Percentiles rank a stretch among this genome's conserved stretches.
phyloP scores from a whole-genome alignment of 2,797 vertebrate genomes.

The Melopsittacus undulatus region DNA sequence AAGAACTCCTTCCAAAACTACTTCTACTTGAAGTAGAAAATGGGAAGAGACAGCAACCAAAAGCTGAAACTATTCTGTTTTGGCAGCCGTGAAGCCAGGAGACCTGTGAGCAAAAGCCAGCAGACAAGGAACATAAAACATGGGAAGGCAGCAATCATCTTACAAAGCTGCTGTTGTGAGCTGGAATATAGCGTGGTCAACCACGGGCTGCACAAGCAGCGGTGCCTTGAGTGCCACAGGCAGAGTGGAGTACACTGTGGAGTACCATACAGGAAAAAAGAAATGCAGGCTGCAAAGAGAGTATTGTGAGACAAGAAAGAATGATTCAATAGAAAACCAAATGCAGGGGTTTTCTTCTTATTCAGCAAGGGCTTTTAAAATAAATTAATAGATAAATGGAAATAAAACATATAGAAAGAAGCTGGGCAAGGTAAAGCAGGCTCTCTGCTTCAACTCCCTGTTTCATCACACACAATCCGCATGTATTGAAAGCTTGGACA shows the following conservation, averaged over 20 bases:
- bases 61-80: neutral
- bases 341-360: neutral
- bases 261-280: neutral
- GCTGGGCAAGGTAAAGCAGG: neutral
- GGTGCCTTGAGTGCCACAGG: too few relatives aligned
- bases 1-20: neutral
- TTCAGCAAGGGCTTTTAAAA: neutral
- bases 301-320: neutral
- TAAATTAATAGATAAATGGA: neutral
- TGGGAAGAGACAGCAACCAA: neutral
- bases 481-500: neutral
- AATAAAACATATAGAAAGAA: neutral
- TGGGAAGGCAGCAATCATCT: neutral
- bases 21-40: neutral
- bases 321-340: neutral
- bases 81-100: neutral
- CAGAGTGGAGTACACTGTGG: neutral
- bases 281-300: neutral
- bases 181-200: accelerated
- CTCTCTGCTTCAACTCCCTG: neutral
- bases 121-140: neutral
- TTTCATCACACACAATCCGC: neutral
- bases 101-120: neutral
- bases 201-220: accelerated
- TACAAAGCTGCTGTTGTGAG: accelerated